Evolutionary conservation across 2,888 invertebrate species (phyloP).

Genomic region (Arrhopalites spinosus): DNA sequence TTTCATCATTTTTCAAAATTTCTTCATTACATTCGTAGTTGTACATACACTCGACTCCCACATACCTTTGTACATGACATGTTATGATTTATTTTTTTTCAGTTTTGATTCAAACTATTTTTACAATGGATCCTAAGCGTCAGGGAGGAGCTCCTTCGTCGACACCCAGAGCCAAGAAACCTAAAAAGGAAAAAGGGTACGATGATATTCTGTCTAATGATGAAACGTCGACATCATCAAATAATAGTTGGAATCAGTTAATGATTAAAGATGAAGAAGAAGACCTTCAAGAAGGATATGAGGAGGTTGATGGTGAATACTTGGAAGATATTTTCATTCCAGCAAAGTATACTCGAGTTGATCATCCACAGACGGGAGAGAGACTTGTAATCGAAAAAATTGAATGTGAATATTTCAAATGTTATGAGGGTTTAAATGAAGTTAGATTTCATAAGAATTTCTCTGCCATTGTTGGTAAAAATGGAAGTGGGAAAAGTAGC

Average conservation of each 20-base stretch:
- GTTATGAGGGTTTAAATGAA: constrained; percentile 81
- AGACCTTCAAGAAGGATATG: constrained; percentile 55
- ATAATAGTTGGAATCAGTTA: too few relatives aligned
- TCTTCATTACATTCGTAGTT: constrained; percentile 42
- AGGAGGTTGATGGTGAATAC: constrained; percentile 67
- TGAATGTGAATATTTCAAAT: constrained; percentile 92
- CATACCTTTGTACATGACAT: too few relatives aligned
- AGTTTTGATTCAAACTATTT: too few relatives aligned
- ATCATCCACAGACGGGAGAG: constrained; percentile 70
- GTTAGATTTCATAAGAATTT: constrained; percentile 98
- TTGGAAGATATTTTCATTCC: constrained; percentile 86
- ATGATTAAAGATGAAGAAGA: constrained; percentile 55
- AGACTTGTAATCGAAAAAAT: constrained; percentile 90
- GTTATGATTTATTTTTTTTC: too few relatives aligned
- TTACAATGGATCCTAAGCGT: constrained; percentile 25
- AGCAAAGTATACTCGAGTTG: constrained; percentile 37
- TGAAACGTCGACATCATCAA: constrained; percentile 11
- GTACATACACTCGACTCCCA: too few relatives aligned
- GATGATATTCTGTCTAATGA: constrained; percentile 19
- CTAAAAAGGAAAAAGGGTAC: too few relatives aligned
- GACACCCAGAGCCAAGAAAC: neutral
- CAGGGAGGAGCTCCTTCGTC: constrained; percentile 5
- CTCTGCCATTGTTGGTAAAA: constrained; percentile 95
- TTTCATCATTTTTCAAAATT: too few relatives aligned
- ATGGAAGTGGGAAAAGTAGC: constrained; percentile 98